Evolutionary conservation across 2,888 invertebrate genomes (phyloP), one percentile per base, ranked within the genome.

Genomic region (Pyrochroa serraticornis): DNA sequence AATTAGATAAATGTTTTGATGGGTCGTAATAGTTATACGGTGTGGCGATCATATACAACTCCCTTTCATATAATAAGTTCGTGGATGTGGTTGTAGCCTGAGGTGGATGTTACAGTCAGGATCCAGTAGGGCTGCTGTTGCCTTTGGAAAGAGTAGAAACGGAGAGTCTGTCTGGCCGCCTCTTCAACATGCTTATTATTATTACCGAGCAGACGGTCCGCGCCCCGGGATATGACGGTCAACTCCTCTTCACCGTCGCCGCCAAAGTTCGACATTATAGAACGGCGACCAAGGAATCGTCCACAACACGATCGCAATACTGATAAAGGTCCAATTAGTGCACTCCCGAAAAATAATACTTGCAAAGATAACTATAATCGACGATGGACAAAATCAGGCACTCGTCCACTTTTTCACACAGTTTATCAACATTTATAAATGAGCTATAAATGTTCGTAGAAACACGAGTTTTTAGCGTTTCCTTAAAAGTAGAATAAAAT

Each of bases 191-290:
- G 69, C 71, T 68, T 70, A 68, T 65, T 45, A 34, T 45, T 34
- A 50, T 61, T 69, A 69, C 63, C 58, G 50, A 63, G 65, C 71
- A 71, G 71, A 71, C 71, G 69, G 66, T 68, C 69, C 68, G 65
- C 65, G 71, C 71, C 71, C 64, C 64, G 57, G 71, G 71, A 68
- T 67, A 67, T 63, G 67, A 65, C 58, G 58, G 54, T 59, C 54
- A 54, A 54, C 65, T 65, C 64, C 22, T 22, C 60, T 67, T 62
- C 65, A 56, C 52, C 60, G 58, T 58, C 63, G 60, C 62, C 62
- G 59, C 50, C 51, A 46, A 51, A 51, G 35, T 51, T 46, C 51
- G 46, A 53, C 46, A 38, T 14, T 5, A 22, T 31, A 32, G 6
- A 35, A 9, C 12, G 43, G 35, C 13, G 22, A 41, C 45, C 46